Evolutionary conservation across 2,888 invertebrate species (phyloP), one percentile per base, ranked within the genome.

Genomic region (Melieria crassipennis): DNA sequence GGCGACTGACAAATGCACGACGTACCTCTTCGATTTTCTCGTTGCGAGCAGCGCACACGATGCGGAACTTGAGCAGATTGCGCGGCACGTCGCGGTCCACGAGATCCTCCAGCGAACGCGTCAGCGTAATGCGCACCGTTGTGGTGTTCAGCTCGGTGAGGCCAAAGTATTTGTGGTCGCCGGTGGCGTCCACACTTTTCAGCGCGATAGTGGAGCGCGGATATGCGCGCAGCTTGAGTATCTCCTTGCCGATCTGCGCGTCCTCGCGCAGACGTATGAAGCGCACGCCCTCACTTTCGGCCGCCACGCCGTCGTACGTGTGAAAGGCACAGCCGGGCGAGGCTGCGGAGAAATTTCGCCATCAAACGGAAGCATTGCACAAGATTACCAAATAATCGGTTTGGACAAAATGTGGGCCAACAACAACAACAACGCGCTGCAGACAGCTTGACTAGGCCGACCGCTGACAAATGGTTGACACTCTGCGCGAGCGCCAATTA

Each of bases 211-310:
- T 83, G 75, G 85, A 89, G 84, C 94, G 91, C 6, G 95, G 95
- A 88, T 93, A 92, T n/a, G 95, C 95, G 87, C 94, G 93, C 6
- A 95, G 89, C 75, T 89, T 89, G 45, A 95, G 88, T 10, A 95
- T 92, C 85, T 94, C 94, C 68, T 92, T 91, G 10, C 94, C 95
- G 2, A 94, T 91, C 72, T 88, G 88, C 6, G 94, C 87, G 85
- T 94, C 93, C 85, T 95, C 95, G 6, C 94, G 94, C 76, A 95
- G 92, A 77, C 95, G 89, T 72, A 95, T 94, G 82, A 95, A 95
- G 79, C 94, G 91, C 75, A 95, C 88, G 80, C 94, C 95, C 85
- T 95, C 95, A 50, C 85, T 84, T 79, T 87, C 87, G 3, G 84
- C 79, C 5, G 85, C 80, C 4, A 79, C 77, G 60, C 87, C 86